These are phyloP conservation scores for Marisa cornuarietis DNA, from an alignment of 1,140 invertebrate genomes.

Conservation along the genomic window DNA sequence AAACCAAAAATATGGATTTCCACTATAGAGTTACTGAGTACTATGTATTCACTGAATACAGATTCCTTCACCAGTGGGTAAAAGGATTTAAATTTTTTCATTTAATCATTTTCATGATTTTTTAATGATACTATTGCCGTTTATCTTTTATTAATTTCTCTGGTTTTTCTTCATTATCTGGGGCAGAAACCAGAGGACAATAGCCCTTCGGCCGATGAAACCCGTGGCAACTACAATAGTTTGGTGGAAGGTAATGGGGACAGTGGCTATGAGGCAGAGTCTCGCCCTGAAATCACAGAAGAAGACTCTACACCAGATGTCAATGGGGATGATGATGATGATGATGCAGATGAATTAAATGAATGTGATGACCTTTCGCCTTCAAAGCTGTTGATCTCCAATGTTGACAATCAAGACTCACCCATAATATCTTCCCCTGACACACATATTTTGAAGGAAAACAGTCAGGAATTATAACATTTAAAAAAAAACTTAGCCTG, in stretches of 20 bases:
- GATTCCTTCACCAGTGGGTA: too few relatives aligned
- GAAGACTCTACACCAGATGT: conserved; percentile 37
- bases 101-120: too few relatives aligned
- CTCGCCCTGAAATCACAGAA: conserved; percentile 48
- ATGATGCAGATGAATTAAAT: conserved; percentile 1
- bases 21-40: too few relatives aligned
- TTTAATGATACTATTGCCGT: background rate
- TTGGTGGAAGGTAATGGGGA: conserved; percentile 47
- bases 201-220: conserved; percentile 13
- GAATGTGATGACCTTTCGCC: background rate
- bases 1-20: too few relatives aligned
- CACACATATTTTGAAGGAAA: conserved; percentile 11
- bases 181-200: conserved; percentile 23
- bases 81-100: too few relatives aligned
- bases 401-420: conserved; percentile 22
- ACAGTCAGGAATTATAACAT: conserved; percentile 2
- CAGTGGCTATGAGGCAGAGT: conserved; percentile 54
- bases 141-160: background rate
- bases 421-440: conserved; percentile 11
- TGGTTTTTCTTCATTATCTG: background rate
- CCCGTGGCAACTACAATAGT: conserved; percentile 27
- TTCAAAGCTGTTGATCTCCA: conserved; percentile 22
- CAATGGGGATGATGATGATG: conserved; percentile 11
- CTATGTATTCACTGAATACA: too few relatives aligned
- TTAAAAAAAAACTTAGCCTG: too few relatives aligned